Percentiles rank a stretch among this genome's conserved stretches.
phyloP scores from a whole-genome alignment of 92 coral and sea anemone genomes.

The Diadumene lineata region DNA sequence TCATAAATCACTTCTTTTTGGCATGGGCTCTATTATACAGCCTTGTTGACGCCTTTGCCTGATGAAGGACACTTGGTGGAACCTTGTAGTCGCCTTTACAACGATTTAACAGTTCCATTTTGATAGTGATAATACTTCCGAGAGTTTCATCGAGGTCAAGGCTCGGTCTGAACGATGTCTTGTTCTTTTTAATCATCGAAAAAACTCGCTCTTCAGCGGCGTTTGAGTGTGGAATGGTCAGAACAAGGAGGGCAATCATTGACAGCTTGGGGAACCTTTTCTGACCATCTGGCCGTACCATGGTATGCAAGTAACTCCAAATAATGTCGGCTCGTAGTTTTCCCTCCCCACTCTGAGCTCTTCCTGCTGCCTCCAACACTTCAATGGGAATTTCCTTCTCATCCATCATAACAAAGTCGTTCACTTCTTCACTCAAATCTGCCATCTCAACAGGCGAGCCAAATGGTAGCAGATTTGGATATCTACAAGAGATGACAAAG shows the following conservation, averaged over 20 bases:
- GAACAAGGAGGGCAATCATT: slow-evolving; percentile 33
- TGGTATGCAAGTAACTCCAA: slow-evolving; percentile 40
- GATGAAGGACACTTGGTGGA: slow-evolving; percentile 35
- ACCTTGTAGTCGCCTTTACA: slow-evolving; percentile 21
- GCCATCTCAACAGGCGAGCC: slow-evolving; percentile 44
- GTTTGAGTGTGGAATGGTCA: slow-evolving; percentile 69
- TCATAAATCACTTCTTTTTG: no score
- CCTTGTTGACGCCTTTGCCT: slow-evolving; percentile 54
- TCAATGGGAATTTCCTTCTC: slow-evolving; percentile 9
- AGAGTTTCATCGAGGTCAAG: slow-evolving; percentile 44
- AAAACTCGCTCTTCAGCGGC: slow-evolving; percentile 60
- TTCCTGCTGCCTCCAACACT: not conserved
- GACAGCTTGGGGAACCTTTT: slow-evolving; percentile 39
- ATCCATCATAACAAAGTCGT: slow-evolving; percentile 37
- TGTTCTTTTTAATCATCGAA: slow-evolving; percentile 51
- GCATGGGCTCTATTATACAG: slow-evolving; percentile 47
- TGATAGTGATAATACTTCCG: slow-evolving; percentile 50
- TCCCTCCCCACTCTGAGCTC: not conserved
- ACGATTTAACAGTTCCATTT: slow-evolving; percentile 45
- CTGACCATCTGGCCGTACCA: slow-evolving; percentile 58
- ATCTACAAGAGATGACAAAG: no score
- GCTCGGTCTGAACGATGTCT: slow-evolving; percentile 59
- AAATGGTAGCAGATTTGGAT: slow-evolving; percentile 57
- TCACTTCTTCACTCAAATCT: slow-evolving; percentile 41
- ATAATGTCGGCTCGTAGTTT: slow-evolving; percentile 42